Evolutionary conservation across 1,140 invertebrate species (phyloP).

Genomic region (Globodera rostochiensis): DNA sequence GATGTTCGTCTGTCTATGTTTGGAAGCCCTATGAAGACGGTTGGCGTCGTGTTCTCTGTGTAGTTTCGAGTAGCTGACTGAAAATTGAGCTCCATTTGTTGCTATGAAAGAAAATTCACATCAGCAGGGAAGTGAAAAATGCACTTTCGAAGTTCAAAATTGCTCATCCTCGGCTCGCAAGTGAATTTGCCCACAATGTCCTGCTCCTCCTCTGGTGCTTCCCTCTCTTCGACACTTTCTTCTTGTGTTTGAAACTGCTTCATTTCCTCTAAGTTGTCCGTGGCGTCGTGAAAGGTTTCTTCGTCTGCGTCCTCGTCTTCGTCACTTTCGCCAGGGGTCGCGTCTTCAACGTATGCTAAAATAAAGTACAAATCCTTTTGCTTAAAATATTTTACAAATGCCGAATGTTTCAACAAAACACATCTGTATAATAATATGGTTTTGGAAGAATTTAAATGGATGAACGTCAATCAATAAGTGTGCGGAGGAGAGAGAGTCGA

Average conservation of each 20-base stretch:
- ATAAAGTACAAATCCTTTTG: not conserved
- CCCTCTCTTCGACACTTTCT: not conserved
- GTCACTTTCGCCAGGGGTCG: slow-evolving; percentile 71
- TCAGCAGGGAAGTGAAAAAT: not conserved
- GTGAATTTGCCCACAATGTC: slow-evolving; percentile 6
- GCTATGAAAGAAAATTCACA: not conserved
- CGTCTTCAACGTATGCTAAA: slow-evolving; percentile 28
- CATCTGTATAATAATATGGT: too few relatives aligned
- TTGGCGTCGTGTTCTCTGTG: slow-evolving; percentile 19
- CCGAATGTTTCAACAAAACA: too few relatives aligned
- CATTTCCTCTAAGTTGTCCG: slow-evolving; percentile 22
- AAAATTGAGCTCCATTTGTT: not conserved
- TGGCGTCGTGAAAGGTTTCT: slow-evolving; percentile 89
- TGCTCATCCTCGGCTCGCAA: not conserved
- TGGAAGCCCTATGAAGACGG: not conserved
- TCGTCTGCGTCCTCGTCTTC: slow-evolving; percentile 85
- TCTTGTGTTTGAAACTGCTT: not conserved
- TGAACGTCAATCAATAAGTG: not conserved
- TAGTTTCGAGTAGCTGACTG: not conserved
- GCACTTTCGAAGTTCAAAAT: not conserved
- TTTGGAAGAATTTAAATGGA: not conserved
- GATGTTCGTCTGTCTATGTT: slow-evolving; percentile 37
- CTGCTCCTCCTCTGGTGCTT: slow-evolving; percentile 16
- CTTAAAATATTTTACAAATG: too few relatives aligned
- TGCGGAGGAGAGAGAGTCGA: not conserved